Evolutionary conservation across 2,113 vertebrate genomes (phyloP).

Genomic region (Eulacestoma nigropectus): DNA sequence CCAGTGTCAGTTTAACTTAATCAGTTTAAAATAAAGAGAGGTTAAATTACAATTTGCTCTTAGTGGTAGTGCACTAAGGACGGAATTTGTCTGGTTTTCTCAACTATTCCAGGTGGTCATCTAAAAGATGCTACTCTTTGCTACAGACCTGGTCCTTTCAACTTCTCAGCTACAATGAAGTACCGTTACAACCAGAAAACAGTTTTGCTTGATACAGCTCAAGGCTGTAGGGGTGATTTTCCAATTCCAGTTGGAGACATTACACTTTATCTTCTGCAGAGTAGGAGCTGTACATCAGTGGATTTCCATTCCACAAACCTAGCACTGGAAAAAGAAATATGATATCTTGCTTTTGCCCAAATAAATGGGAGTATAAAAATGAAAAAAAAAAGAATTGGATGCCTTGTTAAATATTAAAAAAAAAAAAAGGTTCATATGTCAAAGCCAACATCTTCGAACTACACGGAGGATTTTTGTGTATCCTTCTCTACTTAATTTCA

Average conservation of each 20-base stretch:
- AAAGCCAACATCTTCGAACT: neutral
- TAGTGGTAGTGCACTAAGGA: neutral
- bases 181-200: neutral
- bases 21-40: neutral
- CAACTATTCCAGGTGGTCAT: neutral
- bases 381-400: neutral
- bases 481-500: neutral
- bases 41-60: neutral
- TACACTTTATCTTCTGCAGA: neutral
- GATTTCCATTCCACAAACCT: neutral
- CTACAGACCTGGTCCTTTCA: neutral
- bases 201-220: neutral
- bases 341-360: neutral
- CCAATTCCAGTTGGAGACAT: neutral
- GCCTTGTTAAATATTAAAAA: neutral
- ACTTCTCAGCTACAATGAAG: neutral
- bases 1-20: neutral
- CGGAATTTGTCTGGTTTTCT: neutral
- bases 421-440: neutral
- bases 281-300: neutral
- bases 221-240: neutral
- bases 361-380: neutral
- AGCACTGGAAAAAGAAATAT: neutral
- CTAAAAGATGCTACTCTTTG: neutral
- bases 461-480: neutral